phyloP scores from a whole-genome alignment of 2,113 vertebrate genomes.

The Noctilio leporinus region DNA sequence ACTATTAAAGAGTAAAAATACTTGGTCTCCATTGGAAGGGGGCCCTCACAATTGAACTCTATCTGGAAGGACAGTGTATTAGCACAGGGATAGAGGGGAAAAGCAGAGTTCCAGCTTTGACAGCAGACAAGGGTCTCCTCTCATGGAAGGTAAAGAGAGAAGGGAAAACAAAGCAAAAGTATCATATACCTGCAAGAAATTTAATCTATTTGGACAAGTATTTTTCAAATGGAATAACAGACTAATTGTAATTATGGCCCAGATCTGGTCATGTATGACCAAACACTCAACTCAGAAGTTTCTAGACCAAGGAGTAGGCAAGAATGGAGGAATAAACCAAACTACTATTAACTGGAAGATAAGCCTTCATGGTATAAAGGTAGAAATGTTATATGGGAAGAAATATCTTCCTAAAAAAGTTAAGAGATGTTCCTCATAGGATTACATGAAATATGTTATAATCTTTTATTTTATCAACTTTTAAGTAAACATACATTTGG shows the following conservation, averaged over 20 bases:
- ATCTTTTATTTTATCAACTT: neutral
- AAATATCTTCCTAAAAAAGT: constrained; percentile 15
- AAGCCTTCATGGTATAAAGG: neutral
- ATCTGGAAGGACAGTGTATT: neutral
- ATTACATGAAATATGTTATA: neutral
- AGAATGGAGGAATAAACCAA: neutral
- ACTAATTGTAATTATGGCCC: neutral
- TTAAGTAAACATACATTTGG: neutral
- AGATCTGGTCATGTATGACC: neutral
- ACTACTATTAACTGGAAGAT: neutral
- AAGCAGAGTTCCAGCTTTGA: neutral
- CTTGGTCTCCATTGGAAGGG: neutral
- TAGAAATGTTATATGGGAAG: neutral
- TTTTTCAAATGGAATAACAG: constrained; percentile 19
- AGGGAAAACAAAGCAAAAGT: neutral
- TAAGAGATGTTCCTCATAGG: neutral
- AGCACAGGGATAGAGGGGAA: no score
- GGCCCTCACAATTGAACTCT: neutral
- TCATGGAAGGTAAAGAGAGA: neutral
- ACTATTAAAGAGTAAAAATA: neutral
- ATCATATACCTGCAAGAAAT: neutral
- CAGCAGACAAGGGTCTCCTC: neutral
- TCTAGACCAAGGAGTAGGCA: neutral
- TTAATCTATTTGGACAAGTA: neutral
- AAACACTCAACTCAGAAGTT: neutral